Conservation (phyloP, 1,140 invertebrate genomes). For the Drosophila nebulosa region DNA sequence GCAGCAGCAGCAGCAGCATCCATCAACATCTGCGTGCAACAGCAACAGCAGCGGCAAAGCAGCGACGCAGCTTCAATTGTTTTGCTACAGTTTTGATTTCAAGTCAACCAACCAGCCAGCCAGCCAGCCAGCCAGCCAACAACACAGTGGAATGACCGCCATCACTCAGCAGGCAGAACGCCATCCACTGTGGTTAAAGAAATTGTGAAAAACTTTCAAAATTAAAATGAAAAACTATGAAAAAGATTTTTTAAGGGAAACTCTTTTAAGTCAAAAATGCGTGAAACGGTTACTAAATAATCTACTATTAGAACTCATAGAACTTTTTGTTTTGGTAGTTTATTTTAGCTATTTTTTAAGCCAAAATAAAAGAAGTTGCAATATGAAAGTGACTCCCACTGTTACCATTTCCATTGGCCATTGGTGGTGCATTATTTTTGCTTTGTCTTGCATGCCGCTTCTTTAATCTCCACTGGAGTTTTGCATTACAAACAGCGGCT, state of each 20-base stretch:
- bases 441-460: constrained; percentile 13
- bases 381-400: constrained; percentile 13
- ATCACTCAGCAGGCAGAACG: constrained; percentile 35
- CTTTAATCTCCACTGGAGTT: constrained; percentile 17
- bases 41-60: constrained; percentile 27
- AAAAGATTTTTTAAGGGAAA: no score
- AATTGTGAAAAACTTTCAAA: background rate
- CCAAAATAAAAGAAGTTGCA: background rate
- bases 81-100: constrained; percentile 75
- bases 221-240: no score
- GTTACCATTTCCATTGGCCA: constrained; percentile 8
- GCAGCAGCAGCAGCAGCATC: constrained; percentile 53
- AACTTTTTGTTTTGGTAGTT: no score
- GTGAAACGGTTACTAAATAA: no score
- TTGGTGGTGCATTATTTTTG: background rate
- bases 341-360: no score
- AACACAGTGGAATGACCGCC: constrained; percentile 49
- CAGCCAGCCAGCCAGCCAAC: constrained; percentile 43
- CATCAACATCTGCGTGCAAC: constrained; percentile 39
- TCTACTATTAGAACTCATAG: no score
- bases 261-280: no score
- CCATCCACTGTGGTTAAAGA: constrained; percentile 31
- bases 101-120: constrained; percentile 46
- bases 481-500: background rate
- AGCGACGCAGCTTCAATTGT: constrained; percentile 14